Base-by-base conservation (phyloP, 2,113 vertebrate genomes). In the Gambusia holbrooki region DNA sequence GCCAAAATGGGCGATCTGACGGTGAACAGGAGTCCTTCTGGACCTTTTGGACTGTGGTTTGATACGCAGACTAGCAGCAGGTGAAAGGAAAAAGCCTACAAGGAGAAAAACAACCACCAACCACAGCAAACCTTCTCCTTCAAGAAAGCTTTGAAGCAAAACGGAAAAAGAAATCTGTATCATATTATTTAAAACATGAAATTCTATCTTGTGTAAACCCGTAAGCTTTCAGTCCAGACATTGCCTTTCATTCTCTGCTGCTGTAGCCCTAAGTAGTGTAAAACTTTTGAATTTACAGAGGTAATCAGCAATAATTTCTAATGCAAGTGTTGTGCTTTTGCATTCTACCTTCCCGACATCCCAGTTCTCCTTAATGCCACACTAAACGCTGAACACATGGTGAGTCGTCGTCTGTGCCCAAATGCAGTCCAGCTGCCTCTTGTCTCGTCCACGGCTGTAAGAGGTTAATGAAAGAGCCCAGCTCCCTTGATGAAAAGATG, bases 211-310 rank as follows among this genome's bases (percentile, higher is more conserved):
- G 84, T 69, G 51, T 76, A 68, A 86, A 82, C 82, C 92, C 91
- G 93, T 87, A 88, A 93, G 92, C 85, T 92, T 92, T 93, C 92
- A 94, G 89, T 71, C 90, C 93, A 91, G 82, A 69, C 85, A 83
- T 87, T 90, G 80, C 73, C 64, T 83, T 40, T 3, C 28, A 30
- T 72, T 76, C 71, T 76, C 72, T 62, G 77, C 66, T 81, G 81
- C 17, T 35, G 17, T 54, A 54, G 5, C 22, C 5, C 51, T 22
- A 37, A 11, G 17, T 33, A 29, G 25, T 33, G 5, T 4, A 45
- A 8, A 64, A 30, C 76, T 14, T 61, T 28, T 42, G 28, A 63
- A 64, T 80, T 66, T 42, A 29, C 40, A 58, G 30, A 51, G 35
- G n/a, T 27, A 79, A 45, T 68, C 28, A 62, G 69, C 28, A 42